Percentiles rank a stretch among this genome's conserved stretches.
phyloP scores from a whole-genome alignment of 2,888 invertebrate species.

The Antheraea assamensis region DNA sequence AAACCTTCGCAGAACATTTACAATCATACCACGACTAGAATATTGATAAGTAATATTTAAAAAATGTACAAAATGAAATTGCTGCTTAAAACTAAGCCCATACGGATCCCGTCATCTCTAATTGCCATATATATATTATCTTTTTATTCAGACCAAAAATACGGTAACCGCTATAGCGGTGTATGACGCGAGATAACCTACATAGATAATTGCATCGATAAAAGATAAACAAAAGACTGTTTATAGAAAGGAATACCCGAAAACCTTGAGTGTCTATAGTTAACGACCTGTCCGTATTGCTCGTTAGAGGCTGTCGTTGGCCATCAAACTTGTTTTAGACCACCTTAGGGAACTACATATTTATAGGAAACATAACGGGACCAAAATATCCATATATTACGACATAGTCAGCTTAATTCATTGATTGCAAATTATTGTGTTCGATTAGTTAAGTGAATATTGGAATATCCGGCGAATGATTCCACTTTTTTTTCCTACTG shows the following conservation, averaged over 20 bases:
- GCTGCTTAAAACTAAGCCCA: neutral
- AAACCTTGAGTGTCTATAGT: conserved; percentile 21
- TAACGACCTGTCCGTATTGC: conserved; percentile 20
- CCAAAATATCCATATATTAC: neutral
- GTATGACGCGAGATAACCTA: conserved; percentile 37
- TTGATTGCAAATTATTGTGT: neutral
- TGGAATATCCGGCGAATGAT: neutral
- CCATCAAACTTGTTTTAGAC: conserved; percentile 4
- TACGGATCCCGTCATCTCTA: neutral
- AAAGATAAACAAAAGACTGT: conserved; percentile 26
- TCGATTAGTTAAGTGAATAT: neutral
- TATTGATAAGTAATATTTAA: neutral
- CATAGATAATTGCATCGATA: conserved; percentile 35
- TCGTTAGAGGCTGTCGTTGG: conserved; percentile 3
- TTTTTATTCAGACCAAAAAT: conserved; percentile 22
- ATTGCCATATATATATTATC: conserved; percentile 16
- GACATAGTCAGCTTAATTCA: neutral
- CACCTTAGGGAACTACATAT: neutral
- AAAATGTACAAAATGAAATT: neutral
- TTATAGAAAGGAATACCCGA: conserved; percentile 19
- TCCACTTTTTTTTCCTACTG: too few relatives aligned
- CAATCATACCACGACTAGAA: neutral
- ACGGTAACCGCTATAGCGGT: conserved; percentile 18
- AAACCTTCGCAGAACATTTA: neutral
- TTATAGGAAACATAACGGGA: neutral